Conservation (phyloP, 2,113 vertebrate genomes). For the Vimba vimba region DNA sequence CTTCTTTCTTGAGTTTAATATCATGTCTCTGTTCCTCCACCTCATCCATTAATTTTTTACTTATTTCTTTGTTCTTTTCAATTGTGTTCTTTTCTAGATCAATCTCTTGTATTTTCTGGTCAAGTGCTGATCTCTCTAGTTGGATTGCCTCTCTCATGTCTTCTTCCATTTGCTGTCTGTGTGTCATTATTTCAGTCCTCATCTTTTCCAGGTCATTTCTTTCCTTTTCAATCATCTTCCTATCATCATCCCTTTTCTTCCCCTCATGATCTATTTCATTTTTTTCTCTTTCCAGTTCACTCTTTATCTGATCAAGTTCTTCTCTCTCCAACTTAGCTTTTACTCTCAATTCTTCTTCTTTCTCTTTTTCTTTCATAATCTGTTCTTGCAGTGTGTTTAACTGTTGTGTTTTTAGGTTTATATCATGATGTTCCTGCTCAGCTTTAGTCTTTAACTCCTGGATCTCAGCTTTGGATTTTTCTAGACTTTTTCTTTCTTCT, state of each 20-base stretch:
- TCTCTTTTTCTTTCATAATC: neutral
- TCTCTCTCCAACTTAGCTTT: neutral
- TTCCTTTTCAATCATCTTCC: neutral
- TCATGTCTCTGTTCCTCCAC: neutral
- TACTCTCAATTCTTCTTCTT: neutral
- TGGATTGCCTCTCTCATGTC: neutral
- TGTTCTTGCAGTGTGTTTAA: neutral
- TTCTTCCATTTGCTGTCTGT: neutral
- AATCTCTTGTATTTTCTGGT: slow-evolving; percentile 7
- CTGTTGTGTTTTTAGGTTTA: slow-evolving; percentile 15
- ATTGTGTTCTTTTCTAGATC: neutral
- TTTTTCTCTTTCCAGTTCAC: slow-evolving; percentile 43
- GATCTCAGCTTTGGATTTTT: neutral
- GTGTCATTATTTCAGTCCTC: neutral
- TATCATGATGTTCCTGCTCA: neutral
- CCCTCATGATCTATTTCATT: neutral
- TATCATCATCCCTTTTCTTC: neutral
- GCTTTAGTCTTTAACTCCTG: neutral
- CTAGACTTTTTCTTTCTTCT: neutral
- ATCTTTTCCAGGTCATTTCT: neutral
- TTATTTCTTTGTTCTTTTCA: neutral
- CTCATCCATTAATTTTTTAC: neutral
- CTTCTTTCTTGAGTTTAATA: neutral
- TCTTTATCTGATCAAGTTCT: neutral
- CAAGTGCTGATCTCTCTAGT: neutral